Conservation (phyloP, 2,797 vertebrate genomes). For the Siniperca undulata region DNA sequence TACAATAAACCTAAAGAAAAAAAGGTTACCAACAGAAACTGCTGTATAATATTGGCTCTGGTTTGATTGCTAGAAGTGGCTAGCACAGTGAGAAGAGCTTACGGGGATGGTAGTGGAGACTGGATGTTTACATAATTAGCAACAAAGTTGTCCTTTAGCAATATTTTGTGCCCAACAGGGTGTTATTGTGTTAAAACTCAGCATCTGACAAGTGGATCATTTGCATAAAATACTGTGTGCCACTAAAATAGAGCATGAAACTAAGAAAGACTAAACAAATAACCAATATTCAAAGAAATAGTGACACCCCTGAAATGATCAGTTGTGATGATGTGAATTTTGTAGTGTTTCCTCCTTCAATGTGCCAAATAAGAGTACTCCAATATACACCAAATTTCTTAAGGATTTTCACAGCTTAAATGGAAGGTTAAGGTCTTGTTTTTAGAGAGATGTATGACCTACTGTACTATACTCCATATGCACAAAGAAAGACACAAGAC, state of each 20-base stretch:
- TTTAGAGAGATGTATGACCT: not conserved
- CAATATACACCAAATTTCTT: not conserved
- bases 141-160: slow-evolving; percentile 5
- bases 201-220: slow-evolving; percentile 18
- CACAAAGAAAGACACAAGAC: not conserved
- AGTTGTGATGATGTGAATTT: not conserved
- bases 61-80: not conserved
- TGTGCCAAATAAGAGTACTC: not conserved
- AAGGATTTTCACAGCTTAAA: not conserved
- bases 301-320: not conserved
- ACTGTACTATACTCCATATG: not conserved
- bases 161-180: slow-evolving; percentile 4
- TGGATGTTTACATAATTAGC: slow-evolving; percentile 18
- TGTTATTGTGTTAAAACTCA: slow-evolving; percentile 22
- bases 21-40: not conserved
- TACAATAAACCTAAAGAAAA: not conserved
- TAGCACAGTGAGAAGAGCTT: not conserved
- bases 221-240: slow-evolving; percentile 18
- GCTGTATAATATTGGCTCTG: not conserved
- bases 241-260: slow-evolving; percentile 7
- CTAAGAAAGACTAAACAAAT: not conserved
- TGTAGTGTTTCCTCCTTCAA: not conserved
- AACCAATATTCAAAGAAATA: not conserved
- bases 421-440: not conserved
- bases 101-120: not conserved